These are phyloP conservation scores for Thumatha senex DNA, from an alignment of 2,888 invertebrate genomes.

Conservation along the genomic window DNA sequence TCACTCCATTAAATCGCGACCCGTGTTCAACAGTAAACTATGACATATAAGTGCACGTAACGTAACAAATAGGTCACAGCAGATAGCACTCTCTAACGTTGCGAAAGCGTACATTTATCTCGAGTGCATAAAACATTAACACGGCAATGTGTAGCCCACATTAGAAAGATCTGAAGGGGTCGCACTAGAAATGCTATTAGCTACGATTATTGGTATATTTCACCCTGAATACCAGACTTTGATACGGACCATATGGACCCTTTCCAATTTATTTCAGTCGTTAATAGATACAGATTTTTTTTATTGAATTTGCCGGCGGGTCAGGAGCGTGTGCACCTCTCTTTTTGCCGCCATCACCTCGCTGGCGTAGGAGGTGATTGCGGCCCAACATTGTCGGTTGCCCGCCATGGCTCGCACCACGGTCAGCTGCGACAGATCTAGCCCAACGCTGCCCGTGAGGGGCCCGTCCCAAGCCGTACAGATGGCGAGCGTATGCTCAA, in stretches of 20 bases:
- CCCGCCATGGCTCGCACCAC: too few relatives aligned
- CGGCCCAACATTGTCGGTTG: too few relatives aligned
- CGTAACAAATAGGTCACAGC: conserved; percentile 25
- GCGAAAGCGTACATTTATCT: conserved; percentile 27
- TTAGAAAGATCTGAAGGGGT: conserved; percentile 21
- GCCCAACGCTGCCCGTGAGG: too few relatives aligned
- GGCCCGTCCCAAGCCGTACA: too few relatives aligned
- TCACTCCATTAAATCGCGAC: neutral
- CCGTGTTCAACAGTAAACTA: conserved; percentile 5
- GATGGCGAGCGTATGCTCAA: too few relatives aligned
- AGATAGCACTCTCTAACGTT: conserved; percentile 14
- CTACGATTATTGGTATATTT: conserved; percentile 2
- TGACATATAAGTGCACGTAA: conserved; percentile 4
- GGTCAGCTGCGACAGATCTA: too few relatives aligned
- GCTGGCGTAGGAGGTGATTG: too few relatives aligned
- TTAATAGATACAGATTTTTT: neutral
- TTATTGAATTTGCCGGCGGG: too few relatives aligned
- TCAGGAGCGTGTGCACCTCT: too few relatives aligned
- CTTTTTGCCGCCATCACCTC: too few relatives aligned
- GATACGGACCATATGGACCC: conserved; percentile 5
- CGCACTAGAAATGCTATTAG: conserved; percentile 1
- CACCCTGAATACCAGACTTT: conserved; percentile 1
- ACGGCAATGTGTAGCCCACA: conserved; percentile 12
- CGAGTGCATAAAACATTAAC: conserved; percentile 29
- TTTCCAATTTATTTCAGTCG: neutral